Conservation (phyloP, 2,888 invertebrate species). For the Leucophenga montana region DNA sequence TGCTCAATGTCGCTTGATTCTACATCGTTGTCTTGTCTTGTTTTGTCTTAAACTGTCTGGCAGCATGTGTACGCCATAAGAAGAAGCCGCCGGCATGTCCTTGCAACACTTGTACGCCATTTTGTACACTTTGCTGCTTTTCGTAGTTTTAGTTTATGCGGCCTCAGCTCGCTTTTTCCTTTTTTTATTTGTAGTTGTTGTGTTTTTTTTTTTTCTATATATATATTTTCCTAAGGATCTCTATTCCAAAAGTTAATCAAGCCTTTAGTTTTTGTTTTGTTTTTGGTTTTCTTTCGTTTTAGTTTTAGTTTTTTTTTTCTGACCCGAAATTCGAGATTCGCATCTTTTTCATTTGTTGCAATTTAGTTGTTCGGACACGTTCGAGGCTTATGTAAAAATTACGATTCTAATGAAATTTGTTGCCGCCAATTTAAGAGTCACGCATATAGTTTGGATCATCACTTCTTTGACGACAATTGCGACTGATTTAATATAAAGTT, state of each 20-base stretch:
- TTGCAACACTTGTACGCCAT: slow-evolving; percentile 16
- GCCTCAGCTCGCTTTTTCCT: not conserved
- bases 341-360: slow-evolving; percentile 52
- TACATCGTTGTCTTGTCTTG: no score
- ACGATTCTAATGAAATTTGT: slow-evolving; percentile 66
- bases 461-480: slow-evolving; percentile 61
- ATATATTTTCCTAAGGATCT: not conserved
- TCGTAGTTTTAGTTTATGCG: not conserved
- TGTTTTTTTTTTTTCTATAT: not conserved
- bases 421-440: slow-evolving; percentile 37
- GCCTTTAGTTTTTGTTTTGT: slow-evolving; percentile 18
- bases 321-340: slow-evolving; percentile 37
- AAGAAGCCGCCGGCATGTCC: not conserved
- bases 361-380: slow-evolving; percentile 64
- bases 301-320: not conserved
- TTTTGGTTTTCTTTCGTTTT: not conserved
- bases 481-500: slow-evolving; percentile 63
- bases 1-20: no score
- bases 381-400: slow-evolving; percentile 50
- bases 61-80: slow-evolving; percentile 16
- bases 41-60: no score
- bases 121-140: slow-evolving; percentile 7
- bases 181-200: not conserved
- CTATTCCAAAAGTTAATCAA: slow-evolving; percentile 22
- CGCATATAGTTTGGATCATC: slow-evolving; percentile 38